phyloP scores from a whole-genome alignment of 1,140 invertebrate genomes.

The Leptopilina clavipes region DNA sequence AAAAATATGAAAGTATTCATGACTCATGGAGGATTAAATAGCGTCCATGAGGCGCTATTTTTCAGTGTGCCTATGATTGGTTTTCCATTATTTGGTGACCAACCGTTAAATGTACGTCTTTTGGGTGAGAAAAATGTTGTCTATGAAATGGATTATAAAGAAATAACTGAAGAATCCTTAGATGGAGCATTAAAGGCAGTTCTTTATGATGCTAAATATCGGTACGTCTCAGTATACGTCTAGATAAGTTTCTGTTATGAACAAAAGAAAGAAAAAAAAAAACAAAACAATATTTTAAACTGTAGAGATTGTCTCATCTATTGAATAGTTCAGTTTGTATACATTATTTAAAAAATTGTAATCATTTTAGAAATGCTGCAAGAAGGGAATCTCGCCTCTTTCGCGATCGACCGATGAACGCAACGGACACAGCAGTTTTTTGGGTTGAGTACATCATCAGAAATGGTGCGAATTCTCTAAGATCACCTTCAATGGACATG shows the following conservation, averaged over 20 bases:
- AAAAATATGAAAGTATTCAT: conserved; percentile 67
- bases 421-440: conserved; percentile 75
- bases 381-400: conserved; percentile 50
- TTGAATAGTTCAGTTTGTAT: no score
- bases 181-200: conserved; percentile 47
- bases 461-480: conserved; percentile 65
- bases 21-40: conserved; percentile 72
- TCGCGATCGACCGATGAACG: conserved; percentile 70
- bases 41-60: conserved; percentile 67
- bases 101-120: conserved; percentile 41
- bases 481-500: conserved; percentile 55
- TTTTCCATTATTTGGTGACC: conserved; percentile 62
- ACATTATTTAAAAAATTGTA: no score
- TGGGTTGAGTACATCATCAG: conserved; percentile 76
- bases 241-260: not conserved
- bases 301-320: no score
- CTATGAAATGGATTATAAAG: conserved; percentile 41
- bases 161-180: conserved; percentile 46
- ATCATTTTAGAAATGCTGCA: conserved; percentile 43
- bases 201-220: conserved; percentile 47
- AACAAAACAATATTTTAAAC: no score
- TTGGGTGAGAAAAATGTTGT: conserved; percentile 42
- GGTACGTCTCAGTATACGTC: conserved; percentile 35
- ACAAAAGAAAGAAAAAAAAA: no score
- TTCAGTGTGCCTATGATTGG: conserved; percentile 70